Evolutionary conservation across 2,888 invertebrate genomes (phyloP).

Genomic region (Blomia tropicalis): DNA sequence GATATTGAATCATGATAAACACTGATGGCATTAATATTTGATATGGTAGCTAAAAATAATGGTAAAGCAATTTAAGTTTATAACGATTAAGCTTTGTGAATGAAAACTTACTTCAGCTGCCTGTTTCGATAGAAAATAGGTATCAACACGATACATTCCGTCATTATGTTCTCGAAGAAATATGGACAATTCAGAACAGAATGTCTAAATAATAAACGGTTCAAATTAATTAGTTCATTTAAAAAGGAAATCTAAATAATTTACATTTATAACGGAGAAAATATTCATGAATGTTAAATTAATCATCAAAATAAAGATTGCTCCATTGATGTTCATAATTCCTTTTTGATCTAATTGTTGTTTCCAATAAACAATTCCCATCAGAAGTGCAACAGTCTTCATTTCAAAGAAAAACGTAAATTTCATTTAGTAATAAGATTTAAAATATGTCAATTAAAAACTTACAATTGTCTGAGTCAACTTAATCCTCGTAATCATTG

Average conservation of each 20-base stretch:
- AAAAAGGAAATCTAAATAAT: slow-evolving; percentile 35
- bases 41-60: slow-evolving; percentile 43
- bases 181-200: slow-evolving; percentile 71
- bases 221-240: not conserved
- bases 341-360: slow-evolving; percentile 56
- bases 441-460: slow-evolving; percentile 28
- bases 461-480: slow-evolving; percentile 72
- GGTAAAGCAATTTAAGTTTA: not conserved
- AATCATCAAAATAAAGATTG: slow-evolving; percentile 69
- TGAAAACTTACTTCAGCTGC: slow-evolving; percentile 48
- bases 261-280: slow-evolving; percentile 82
- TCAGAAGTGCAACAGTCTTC: slow-evolving; percentile 33
- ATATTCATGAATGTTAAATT: slow-evolving; percentile 87
- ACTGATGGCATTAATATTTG: slow-evolving; percentile 65
- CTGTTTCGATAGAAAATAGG: slow-evolving; percentile 79
- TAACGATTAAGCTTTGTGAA: not conserved
- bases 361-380: slow-evolving; percentile 37
- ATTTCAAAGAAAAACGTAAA: not conserved
- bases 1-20: slow-evolving; percentile 68
- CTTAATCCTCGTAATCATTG: slow-evolving; percentile 70
- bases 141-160: slow-evolving; percentile 75
- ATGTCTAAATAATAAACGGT: slow-evolving; percentile 50
- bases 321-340: slow-evolving; percentile 85
- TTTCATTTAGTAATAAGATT: not conserved
- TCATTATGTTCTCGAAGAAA: slow-evolving; percentile 73